Conservation (phyloP, 2,888 invertebrate species). For the Aphidoletes aphidimyza region DNA sequence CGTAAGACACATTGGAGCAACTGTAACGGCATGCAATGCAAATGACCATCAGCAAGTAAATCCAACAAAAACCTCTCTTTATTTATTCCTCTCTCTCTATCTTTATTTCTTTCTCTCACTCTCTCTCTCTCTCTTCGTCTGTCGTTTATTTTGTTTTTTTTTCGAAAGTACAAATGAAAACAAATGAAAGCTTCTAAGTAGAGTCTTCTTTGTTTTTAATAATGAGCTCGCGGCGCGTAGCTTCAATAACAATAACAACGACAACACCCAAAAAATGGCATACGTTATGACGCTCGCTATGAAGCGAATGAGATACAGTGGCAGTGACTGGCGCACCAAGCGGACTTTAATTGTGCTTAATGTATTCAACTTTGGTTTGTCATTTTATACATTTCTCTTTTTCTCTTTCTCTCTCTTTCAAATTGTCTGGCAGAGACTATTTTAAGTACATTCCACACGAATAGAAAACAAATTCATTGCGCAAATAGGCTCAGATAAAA, state of each 20-base stretch:
- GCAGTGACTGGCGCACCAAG: not conserved
- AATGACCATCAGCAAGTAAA: not conserved
- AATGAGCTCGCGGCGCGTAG: not conserved
- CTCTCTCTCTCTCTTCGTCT: no score
- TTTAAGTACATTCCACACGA: not conserved
- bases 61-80: not conserved
- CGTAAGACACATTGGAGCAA: conserved; percentile 15
- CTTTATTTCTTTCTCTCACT: not conserved
- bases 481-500: no score
- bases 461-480: no score
- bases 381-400: conserved; percentile 6
- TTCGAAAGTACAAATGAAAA: not conserved
- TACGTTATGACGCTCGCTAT: no score
- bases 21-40: not conserved
- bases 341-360: not conserved
- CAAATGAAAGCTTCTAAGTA: not conserved
- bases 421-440: not conserved
- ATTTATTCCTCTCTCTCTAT: not conserved
- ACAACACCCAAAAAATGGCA: conserved; percentile 9
- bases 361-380: conserved; percentile 43
- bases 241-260: conserved; percentile 38
- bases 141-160: no score
- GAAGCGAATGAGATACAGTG: not conserved
- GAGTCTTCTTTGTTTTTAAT: not conserved
- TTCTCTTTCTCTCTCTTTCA: no score